A percentile compares a stretch with the other conserved stretches of the same genome.
Evolutionary conservation across 92 coral and sea anemone genomes (phyloP).

Genomic region (Porites lobata): DNA sequence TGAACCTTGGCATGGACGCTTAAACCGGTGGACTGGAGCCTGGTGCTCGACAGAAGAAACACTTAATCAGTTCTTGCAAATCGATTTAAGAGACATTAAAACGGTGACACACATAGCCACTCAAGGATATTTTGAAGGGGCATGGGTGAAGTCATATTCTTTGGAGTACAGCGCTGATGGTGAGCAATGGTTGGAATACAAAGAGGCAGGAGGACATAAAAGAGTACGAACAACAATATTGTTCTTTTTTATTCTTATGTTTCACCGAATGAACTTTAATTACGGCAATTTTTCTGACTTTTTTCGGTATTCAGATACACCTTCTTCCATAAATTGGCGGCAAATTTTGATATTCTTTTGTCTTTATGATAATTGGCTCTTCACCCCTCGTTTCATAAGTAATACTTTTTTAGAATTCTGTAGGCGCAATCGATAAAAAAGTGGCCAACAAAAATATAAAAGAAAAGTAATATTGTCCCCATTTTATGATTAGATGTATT

Average conservation of each 20-base stretch:
- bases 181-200: background rate
- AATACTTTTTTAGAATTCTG: no score
- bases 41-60: background rate
- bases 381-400: no score
- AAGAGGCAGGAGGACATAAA: background rate
- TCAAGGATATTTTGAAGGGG: background rate
- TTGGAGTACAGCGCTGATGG: slow-evolving; percentile 21
- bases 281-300: no score
- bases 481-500: no score
- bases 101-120: slow-evolving; percentile 17
- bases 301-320: no score
- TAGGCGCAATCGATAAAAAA: no score
- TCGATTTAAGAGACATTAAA: background rate
- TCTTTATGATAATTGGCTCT: no score
- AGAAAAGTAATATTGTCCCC: no score
- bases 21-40: background rate
- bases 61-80: background rate
- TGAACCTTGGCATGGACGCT: background rate
- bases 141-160: slow-evolving; percentile 23
- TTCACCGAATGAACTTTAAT: no score
- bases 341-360: no score
- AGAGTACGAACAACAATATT: background rate
- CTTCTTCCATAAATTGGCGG: no score
- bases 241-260: background rate
- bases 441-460: no score